Base-by-base conservation (phyloP, 2,888 invertebrate genomes). In the Ectemnius cavifrons region DNA sequence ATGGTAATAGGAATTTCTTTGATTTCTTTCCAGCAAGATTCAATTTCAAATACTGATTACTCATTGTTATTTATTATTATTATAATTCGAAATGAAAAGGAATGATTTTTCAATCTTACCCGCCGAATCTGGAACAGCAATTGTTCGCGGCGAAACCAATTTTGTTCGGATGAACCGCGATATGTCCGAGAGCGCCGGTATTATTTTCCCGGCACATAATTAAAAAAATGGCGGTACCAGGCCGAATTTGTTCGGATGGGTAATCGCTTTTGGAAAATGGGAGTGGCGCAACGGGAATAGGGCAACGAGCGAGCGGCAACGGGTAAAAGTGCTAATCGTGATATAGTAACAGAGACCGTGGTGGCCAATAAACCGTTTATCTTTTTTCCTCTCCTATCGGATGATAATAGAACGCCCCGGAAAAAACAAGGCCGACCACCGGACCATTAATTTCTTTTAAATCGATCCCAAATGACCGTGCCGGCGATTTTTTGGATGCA, bases 351-450 rank as follows among this genome's bases (percentile, higher is more conserved):
- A 63, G 64, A 73, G 70, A 52, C 69, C 76, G 52, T 64, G 68
- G 73, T 67, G 78, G 68, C 62, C 77, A 74, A 71, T 74, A 74
- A 75, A 71, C 18, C 77, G 75, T 75, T 75, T 77, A 77, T 78
- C 76, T 62, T 61, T 71, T 67, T 63, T 69, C 64, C 63, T 75
- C 63, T 52, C 62, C 20, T 52, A 56, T 65, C 66, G 66, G 20
- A 67, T 52, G 23, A 60, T 62, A 71, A 75, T 78, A 78, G 75
- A 69, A 62, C 63, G n/a, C 49, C 62, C 62, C 67, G 62, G 23
- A 57, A 52, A 60, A 69, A 65, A 69, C 63, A 16, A 14, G 65
- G 45, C 60, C 57, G 60, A 70, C 62, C 37, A 56, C 65, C 58
- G 59, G 49, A 56, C 68, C 68, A 66, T 74, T 71, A 71, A 76